Evolutionary conservation across 2,888 invertebrate species (phyloP).

Genomic region (Rambutsinella grinnellia): DNA sequence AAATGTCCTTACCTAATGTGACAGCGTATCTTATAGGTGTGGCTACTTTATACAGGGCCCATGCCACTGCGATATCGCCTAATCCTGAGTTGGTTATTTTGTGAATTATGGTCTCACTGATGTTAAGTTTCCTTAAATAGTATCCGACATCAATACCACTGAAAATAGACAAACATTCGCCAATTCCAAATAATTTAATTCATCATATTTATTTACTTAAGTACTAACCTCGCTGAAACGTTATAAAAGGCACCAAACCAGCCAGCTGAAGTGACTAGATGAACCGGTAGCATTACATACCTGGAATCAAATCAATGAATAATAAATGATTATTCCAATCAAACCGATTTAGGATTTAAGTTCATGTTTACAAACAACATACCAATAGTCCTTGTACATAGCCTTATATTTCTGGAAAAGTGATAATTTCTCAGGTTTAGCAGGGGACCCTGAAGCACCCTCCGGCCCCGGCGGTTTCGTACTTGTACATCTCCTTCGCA

Average conservation of each 20-base stretch:
- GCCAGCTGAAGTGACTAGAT: conserved; percentile 85
- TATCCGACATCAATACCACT: conserved; percentile 93
- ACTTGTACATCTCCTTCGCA: conserved; percentile 21
- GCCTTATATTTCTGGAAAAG: conserved; percentile 87
- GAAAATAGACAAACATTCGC: conserved; percentile 67
- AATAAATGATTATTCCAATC: not conserved
- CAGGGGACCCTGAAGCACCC: not conserved
- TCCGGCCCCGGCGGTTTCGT: conserved; percentile 5
- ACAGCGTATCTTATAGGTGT: conserved; percentile 94
- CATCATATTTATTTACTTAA: too few relatives aligned
- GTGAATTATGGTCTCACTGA: conserved; percentile 83
- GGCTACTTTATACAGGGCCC: conserved; percentile 92
- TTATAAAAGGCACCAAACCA: conserved; percentile 94
- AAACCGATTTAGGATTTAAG: too few relatives aligned
- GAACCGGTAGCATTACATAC: conserved; percentile 96
- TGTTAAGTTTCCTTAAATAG: conserved; percentile 80
- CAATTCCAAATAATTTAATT: too few relatives aligned
- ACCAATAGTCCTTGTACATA: conserved; percentile 94
- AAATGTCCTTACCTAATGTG: conserved; percentile 81
- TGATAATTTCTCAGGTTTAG: conserved; percentile 72
- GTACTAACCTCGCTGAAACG: conserved; percentile 82
- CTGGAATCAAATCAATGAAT: conserved; percentile 10
- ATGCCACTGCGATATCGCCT: conserved; percentile 90
- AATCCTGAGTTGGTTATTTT: conserved; percentile 84
- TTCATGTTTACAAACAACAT: conserved; percentile 7